These are phyloP conservation scores for Orius laevigatus DNA, from an alignment of 1,140 invertebrate genomes.

Conservation along the genomic window DNA sequence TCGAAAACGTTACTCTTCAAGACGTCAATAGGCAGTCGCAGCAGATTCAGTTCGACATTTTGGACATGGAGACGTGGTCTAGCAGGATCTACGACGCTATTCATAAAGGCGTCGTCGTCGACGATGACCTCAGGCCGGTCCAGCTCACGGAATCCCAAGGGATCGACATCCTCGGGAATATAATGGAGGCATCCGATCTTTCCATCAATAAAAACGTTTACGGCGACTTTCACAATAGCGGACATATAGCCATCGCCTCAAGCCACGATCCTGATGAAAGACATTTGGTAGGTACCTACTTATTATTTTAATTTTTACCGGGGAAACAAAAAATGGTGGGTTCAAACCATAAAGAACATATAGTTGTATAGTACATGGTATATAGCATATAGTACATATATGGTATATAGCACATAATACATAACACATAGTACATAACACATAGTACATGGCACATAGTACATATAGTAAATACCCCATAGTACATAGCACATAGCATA, in stretches of 20 bases:
- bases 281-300: conserved; percentile 36
- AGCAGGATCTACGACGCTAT: conserved; percentile 58
- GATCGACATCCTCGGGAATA: conserved; percentile 64
- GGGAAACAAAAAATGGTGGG: too few relatives aligned
- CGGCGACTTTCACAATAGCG: conserved; percentile 56
- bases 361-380: too few relatives aligned
- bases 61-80: conserved; percentile 52
- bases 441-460: too few relatives aligned
- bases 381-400: too few relatives aligned
- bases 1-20: conserved; percentile 34
- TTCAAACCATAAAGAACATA: too few relatives aligned
- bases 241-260: conserved; percentile 46
- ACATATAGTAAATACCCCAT: too few relatives aligned
- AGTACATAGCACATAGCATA: too few relatives aligned
- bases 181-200: conserved; percentile 55
- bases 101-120: conserved; percentile 26
- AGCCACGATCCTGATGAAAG: conserved; percentile 56
- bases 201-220: conserved; percentile 50
- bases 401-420: too few relatives aligned
- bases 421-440: too few relatives aligned
- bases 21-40: conserved; percentile 49
- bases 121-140: conserved; percentile 30
- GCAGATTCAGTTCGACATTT: conserved; percentile 42
- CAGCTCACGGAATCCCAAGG: conserved; percentile 45
- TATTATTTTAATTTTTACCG: too few relatives aligned